Percentiles rank a stretch among this genome's conserved stretches.
Conservation (phyloP, 2,888 invertebrate genomes). For the Tenthredo notha region DNA sequence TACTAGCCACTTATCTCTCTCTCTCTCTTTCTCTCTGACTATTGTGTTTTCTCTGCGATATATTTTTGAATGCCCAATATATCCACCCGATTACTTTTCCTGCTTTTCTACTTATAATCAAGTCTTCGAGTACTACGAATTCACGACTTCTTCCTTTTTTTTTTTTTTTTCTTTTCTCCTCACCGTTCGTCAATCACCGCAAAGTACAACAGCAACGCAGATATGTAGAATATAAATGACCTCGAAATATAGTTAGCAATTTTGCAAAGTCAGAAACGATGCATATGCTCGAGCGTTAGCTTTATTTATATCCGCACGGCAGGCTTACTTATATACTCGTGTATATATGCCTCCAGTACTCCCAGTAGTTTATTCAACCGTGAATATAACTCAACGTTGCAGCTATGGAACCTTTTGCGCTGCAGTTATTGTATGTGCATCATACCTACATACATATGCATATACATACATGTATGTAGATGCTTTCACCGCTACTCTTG, state of each 20-base stretch:
- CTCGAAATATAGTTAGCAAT: neutral
- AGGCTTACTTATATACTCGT: neutral
- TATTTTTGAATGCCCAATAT: neutral
- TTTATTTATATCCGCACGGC: neutral
- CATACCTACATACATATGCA: neutral
- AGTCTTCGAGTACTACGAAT: neutral
- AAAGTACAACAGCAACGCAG: neutral
- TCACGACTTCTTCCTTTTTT: neutral
- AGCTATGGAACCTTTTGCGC: neutral
- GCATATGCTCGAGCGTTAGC: neutral
- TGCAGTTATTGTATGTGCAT: neutral
- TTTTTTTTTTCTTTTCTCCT: neutral
- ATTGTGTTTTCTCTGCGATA: neutral
- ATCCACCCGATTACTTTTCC: neutral
- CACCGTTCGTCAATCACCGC: neutral
- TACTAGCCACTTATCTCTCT: neutral
- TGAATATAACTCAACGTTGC: neutral
- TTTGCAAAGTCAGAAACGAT: conserved; percentile 17
- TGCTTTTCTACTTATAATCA: neutral
- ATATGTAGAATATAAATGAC: neutral
- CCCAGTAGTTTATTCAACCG: neutral
- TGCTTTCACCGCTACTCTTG: neutral
- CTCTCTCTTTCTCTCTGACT: neutral
- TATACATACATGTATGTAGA: neutral
- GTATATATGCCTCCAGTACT: neutral